Evolutionary conservation across 2,888 invertebrate species (phyloP).

Genomic region (Diogma glabrata): DNA sequence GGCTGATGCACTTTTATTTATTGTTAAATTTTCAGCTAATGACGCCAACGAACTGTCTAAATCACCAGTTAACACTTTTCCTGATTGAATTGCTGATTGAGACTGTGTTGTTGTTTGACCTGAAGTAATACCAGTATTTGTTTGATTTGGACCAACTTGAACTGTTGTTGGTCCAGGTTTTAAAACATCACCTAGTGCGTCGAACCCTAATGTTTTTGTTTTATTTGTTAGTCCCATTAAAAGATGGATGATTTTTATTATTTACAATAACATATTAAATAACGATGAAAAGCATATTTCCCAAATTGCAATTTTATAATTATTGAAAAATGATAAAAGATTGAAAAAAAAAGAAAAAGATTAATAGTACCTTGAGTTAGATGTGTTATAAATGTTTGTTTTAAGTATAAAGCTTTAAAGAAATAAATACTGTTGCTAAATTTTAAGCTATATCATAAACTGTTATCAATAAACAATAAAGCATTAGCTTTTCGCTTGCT

Average conservation of each 20-base stretch:
- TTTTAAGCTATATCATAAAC: too few species aligned
- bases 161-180: conserved; percentile 41
- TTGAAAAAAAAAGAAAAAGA: too few species aligned
- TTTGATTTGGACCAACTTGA: conserved; percentile 23
- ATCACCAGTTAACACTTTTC: conserved; percentile 81
- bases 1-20: conserved; percentile 62
- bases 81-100: conserved; percentile 28
- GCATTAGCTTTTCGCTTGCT: too few species aligned
- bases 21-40: conserved; percentile 84
- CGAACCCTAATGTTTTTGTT: conserved; percentile 44
- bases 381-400: too few species aligned
- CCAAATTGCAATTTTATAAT: too few species aligned
- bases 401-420: too few species aligned
- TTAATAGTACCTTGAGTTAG: too few species aligned
- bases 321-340: too few species aligned
- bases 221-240: conserved; percentile 10
- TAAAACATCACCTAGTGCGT: conserved; percentile 61
- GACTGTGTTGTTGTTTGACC: conserved; percentile 36
- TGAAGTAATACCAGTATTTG: conserved; percentile 34
- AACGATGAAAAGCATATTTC: too few species aligned
- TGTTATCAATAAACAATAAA: too few species aligned
- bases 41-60: conserved; percentile 88
- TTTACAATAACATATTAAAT: too few species aligned
- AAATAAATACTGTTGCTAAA: too few species aligned
- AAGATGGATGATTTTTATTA: conserved; percentile 12